These are phyloP conservation scores for Drosophila mettleri DNA, from an alignment of 2,888 invertebrate species.

Conservation along the genomic window DNA sequence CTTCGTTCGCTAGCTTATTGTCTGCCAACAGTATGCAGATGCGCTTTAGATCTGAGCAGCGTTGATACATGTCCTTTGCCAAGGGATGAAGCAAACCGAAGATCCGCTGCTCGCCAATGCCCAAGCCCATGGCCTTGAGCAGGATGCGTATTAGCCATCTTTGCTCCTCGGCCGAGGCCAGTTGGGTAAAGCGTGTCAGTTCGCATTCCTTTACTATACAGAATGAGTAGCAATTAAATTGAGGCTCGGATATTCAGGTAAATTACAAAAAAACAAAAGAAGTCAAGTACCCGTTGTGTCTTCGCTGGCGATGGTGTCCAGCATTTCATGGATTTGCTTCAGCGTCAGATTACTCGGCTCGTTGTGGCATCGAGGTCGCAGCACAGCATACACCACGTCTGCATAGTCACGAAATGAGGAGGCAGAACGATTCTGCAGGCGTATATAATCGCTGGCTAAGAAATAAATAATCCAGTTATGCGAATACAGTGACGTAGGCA, in stretches of 20 bases:
- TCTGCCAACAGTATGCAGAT: conserved; percentile 85
- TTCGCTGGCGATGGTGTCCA: conserved; percentile 91
- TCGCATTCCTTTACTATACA: conserved; percentile 86
- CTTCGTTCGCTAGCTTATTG: conserved; percentile 38
- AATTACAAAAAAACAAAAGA: too few species aligned
- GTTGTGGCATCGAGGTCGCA: conserved; percentile 87
- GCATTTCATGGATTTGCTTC: conserved; percentile 89
- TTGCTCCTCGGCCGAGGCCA: conserved; percentile 90
- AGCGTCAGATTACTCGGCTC: conserved; percentile 87
- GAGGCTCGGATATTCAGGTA: too few species aligned
- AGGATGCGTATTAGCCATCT: conserved; percentile 96
- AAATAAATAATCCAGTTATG: background rate
- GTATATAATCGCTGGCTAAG: conserved; percentile 85
- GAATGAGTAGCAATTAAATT: too few species aligned
- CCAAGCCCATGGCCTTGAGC: conserved; percentile 92
- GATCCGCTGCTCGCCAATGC: conserved; percentile 90
- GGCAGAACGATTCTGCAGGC: conserved; percentile 68
- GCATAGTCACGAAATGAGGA: conserved; percentile 89
- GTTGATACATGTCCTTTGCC: conserved; percentile 91
- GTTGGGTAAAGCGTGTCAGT: conserved; percentile 88
- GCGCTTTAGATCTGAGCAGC: conserved; percentile 89
- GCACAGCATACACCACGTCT: conserved; percentile 90
- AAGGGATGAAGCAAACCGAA: conserved; percentile 91
- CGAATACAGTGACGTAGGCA: background rate
- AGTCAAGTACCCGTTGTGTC: conserved; percentile 86